These are phyloP conservation scores for Aphodius sticticus DNA, from an alignment of 2,888 invertebrate genomes.

Conservation along the genomic window DNA sequence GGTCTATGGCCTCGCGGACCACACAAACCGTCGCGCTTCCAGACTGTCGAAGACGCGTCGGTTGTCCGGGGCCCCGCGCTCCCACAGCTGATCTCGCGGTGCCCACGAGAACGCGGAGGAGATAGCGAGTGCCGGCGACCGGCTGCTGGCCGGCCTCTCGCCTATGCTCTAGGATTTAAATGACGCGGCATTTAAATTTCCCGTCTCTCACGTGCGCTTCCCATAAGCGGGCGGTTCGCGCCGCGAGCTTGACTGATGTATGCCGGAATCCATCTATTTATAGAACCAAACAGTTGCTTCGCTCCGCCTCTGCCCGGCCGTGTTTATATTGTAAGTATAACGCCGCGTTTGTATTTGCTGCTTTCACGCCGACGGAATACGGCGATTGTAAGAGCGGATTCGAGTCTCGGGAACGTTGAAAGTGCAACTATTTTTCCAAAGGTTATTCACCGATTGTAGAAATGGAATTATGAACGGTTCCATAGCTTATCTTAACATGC, in stretches of 20 bases:
- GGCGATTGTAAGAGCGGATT: not conserved
- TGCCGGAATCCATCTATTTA: not conserved
- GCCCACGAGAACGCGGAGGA: not conserved
- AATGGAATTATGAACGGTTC: not conserved
- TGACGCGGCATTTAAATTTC: slow-evolving; percentile 4
- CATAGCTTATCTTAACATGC: not conserved
- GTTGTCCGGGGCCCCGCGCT: not conserved
- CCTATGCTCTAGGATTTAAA: not conserved
- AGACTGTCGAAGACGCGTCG: not conserved
- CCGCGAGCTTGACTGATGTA: slow-evolving; percentile 7
- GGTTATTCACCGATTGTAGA: slow-evolving; percentile 5
- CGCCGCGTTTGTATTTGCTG: not conserved
- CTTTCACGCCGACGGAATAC: not conserved
- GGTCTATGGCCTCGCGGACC: not conserved
- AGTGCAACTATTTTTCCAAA: not conserved
- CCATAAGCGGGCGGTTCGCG: not conserved
- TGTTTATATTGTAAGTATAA: not conserved
- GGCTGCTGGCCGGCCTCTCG: not conserved
- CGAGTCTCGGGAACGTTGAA: not conserved
- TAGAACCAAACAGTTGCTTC: not conserved
- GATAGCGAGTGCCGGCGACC: not conserved
- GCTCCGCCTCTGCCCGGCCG: not conserved
- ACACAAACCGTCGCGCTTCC: not conserved
- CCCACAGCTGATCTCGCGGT: not conserved
- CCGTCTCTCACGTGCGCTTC: slow-evolving; percentile 4